Percentiles rank a stretch among this genome's conserved stretches.
Conservation (phyloP, 2,113 vertebrate species). For the Calyptommatus sinebrachiatus region DNA sequence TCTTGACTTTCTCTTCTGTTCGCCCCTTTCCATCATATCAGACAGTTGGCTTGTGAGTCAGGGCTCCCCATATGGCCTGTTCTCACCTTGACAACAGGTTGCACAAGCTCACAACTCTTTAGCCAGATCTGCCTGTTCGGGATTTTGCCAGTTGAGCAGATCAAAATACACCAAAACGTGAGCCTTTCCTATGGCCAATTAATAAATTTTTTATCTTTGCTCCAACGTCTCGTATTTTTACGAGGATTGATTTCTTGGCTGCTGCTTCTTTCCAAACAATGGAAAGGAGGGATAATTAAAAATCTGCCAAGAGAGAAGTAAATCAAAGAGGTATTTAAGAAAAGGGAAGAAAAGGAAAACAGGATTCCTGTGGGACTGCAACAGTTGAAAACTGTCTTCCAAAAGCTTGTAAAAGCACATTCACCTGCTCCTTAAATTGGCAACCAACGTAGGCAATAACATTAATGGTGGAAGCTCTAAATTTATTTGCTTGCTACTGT, state of each 20-base stretch:
- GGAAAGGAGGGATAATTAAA: conserved; percentile 34
- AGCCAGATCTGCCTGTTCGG: background rate
- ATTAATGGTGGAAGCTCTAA: background rate
- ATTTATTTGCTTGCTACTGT: background rate
- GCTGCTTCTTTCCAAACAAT: conserved; percentile 9
- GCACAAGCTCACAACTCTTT: background rate
- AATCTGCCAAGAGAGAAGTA: conserved; percentile 45
- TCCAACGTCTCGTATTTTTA: background rate
- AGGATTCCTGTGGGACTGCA: conserved; percentile 54
- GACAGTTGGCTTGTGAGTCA: background rate
- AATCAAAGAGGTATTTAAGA: conserved; percentile 58
- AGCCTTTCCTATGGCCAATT: background rate
- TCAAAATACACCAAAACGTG: background rate
- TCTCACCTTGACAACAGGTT: background rate
- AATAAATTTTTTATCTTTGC: conserved; percentile 5
- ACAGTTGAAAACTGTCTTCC: conserved; percentile 45
- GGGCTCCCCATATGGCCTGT: background rate
- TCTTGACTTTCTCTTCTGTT: background rate
- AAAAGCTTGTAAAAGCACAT: conserved; percentile 55
- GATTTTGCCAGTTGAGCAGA: background rate
- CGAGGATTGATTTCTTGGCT: background rate
- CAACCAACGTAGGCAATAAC: conserved; percentile 44
- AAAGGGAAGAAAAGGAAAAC: conserved; percentile 23
- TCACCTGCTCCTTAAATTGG: conserved; percentile 43
- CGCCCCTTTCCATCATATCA: background rate